Evolutionary conservation across 2,113 vertebrate species (phyloP), one percentile per base, ranked within the genome.

Genomic region (Puntigrus tetrazona): DNA sequence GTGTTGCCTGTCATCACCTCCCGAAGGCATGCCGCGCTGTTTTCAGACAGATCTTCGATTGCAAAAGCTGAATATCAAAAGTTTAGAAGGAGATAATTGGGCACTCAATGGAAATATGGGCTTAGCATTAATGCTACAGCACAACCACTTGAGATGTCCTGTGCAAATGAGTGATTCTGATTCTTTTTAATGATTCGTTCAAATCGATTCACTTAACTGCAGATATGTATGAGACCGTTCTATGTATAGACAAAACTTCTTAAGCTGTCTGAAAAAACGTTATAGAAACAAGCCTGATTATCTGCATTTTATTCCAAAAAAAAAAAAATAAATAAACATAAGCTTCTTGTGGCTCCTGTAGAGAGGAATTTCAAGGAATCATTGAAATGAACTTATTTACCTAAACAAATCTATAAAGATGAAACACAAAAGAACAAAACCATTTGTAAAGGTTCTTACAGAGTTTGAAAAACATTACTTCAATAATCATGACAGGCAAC

Each of bases 51-150:
- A 38, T 38, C 31, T 78, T 76, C 3, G 27, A 29, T 82, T 10
- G 36, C 57, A 70, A 67, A 20, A 29, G 36, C 27, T 82, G 36
- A 36, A 59, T 69, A 55, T 77, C 57, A 50, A 77, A 29, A 55
- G 75, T 38, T 38, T 76, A 76, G 47, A 16, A 52, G 9, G 4
- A 55, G 5, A 31, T 34, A 34, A 34, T 22, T 4, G 2, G 27
- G 8, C 45, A 11, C 43, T 29, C 7, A 31, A 11, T 50, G 47
- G 22, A 27, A 50, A 76, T 52, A 41, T 41, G 7, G 63, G 16
- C 29, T 67, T 34, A 34, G 31, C 7, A 34, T 65, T 18, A 67
- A 67, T 8, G 65, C 18, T 36, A 8, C 18, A 36, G 31, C 34
- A 67, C 31, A 67, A 36, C 31, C 31, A 22, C 65, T 69, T 36